Evolutionary conservation across 2,888 invertebrate genomes (phyloP).

Genomic region (Pantelozetes paolii): DNA sequence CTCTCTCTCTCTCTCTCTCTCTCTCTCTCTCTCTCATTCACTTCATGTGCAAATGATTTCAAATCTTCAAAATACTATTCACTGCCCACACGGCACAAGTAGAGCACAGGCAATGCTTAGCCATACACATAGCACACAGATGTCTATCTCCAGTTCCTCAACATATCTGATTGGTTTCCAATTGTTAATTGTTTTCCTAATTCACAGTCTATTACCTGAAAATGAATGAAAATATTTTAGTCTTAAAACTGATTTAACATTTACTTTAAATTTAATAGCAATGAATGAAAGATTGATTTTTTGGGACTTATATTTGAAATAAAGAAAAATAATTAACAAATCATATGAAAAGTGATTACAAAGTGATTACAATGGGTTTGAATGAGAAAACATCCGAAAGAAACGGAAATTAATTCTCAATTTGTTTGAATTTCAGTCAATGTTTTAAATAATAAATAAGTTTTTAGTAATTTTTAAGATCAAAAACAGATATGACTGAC

Average conservation of each 20-base stretch:
- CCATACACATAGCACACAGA: background rate
- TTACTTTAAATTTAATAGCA: background rate
- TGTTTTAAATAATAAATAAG: background rate
- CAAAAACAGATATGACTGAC: background rate
- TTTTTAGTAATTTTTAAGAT: background rate
- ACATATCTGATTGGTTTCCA: background rate
- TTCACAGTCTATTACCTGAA: background rate
- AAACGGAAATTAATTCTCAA: background rate
- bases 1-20: no score
- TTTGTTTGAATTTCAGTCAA: background rate
- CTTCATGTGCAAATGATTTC: constrained; percentile 6
- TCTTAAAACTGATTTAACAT: background rate
- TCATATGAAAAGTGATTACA: background rate
- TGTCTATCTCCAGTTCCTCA: background rate
- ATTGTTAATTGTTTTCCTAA: background rate
- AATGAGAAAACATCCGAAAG: background rate
- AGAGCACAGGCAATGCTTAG: no score
- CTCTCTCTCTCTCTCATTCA: constrained; percentile 27
- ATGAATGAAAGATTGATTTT: background rate
- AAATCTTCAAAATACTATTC: constrained; percentile 16
- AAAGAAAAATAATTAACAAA: background rate
- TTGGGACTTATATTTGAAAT: background rate
- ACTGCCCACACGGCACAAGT: constrained; percentile 15
- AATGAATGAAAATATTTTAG: background rate
- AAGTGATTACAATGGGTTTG: background rate